phyloP scores from a whole-genome alignment of 2,888 invertebrate species.

The Polymixis flavicincta region DNA sequence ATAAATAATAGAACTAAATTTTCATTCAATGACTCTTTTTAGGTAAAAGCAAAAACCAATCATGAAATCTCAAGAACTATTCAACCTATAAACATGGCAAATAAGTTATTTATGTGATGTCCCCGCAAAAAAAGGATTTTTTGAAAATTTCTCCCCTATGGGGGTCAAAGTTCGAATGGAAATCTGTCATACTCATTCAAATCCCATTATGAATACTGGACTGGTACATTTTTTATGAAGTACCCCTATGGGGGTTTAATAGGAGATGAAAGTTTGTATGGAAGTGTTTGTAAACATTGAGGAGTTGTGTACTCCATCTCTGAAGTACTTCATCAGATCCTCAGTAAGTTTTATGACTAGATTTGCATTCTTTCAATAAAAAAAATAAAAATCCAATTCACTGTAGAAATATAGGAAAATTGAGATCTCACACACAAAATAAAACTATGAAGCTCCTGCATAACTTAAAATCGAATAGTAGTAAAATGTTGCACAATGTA shows the following conservation, averaged over 20 bases:
- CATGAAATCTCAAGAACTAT: background rate
- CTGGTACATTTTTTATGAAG: too few species aligned
- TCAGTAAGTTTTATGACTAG: background rate
- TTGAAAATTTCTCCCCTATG: background rate
- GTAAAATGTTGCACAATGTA: background rate
- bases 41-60: background rate
- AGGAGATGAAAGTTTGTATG: background rate
- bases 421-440: background rate
- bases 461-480: background rate
- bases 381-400: background rate
- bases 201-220: too few species aligned
- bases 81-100: background rate
- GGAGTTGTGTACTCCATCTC: background rate
- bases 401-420: background rate
- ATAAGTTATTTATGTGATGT: background rate
- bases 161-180: background rate
- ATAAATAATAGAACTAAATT: background rate
- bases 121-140: background rate
- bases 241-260: background rate
- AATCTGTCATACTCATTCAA: background rate
- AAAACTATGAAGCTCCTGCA: background rate
- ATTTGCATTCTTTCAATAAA: background rate
- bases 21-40: background rate
- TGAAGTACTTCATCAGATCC: background rate
- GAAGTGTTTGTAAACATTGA: constrained; percentile 13